Conservation (phyloP, 1,140 invertebrate genomes). For the Coboldia fuscipes region DNA sequence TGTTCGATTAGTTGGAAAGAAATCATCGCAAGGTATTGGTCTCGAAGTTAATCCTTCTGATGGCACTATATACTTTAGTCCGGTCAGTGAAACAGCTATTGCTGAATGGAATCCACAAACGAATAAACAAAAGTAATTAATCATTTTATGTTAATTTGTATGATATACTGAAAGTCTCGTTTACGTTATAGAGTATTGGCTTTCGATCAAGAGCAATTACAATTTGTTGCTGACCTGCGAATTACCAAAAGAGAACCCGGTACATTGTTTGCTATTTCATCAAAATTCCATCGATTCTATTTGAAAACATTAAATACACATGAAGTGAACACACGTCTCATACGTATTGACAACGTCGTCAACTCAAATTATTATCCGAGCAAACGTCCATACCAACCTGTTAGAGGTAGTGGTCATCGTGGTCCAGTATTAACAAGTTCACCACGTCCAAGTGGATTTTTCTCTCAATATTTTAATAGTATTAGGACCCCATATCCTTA, state of each 20-base stretch:
- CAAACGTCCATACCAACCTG: too few species aligned
- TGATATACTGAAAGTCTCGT: conserved; percentile 3
- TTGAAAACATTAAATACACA: conserved; percentile 28
- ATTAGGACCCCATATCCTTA: conserved; percentile 12
- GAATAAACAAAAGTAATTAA: conserved; percentile 33
- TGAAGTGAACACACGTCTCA: conserved; percentile 38
- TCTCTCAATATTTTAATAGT: conserved; percentile 9
- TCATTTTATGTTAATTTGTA: conserved; percentile 2
- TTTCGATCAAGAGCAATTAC: conserved; percentile 40
- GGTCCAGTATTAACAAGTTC: too few species aligned
- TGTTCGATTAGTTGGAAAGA: conserved; percentile 49
- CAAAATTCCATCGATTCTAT: conserved; percentile 60
- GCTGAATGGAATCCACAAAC: conserved; percentile 51
- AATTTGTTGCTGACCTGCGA: conserved; percentile 50
- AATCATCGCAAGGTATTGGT: conserved; percentile 59
- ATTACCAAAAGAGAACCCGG: conserved; percentile 38
- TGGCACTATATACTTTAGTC: conserved; percentile 48
- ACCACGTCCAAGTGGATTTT: too few species aligned
- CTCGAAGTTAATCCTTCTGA: conserved; percentile 41
- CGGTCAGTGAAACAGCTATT: conserved; percentile 51
- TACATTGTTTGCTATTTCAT: conserved; percentile 42
- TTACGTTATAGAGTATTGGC: conserved; percentile 35
- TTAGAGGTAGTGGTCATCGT: too few species aligned
- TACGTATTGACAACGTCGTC: conserved; percentile 32
- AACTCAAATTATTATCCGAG: too few species aligned